Conservation (phyloP, 2,888 invertebrate genomes). For the Scaptomyza cyrtandrae region DNA sequence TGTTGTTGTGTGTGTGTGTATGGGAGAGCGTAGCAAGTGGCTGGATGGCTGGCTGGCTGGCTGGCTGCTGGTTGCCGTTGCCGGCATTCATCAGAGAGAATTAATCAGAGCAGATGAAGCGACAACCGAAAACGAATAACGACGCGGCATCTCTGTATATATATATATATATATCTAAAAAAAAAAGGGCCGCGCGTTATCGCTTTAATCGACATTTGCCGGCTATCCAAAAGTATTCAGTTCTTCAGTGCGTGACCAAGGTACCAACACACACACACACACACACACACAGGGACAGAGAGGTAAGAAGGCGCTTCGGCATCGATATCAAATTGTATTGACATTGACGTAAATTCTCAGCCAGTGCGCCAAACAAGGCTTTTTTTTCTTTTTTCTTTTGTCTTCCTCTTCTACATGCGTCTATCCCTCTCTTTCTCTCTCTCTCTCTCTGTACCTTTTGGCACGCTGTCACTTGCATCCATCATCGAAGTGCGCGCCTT, state of each 20-base stretch:
- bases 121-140: slow-evolving; percentile 73
- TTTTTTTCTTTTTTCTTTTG: not conserved
- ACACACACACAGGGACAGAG: slow-evolving; percentile 11
- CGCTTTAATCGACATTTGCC: slow-evolving; percentile 69
- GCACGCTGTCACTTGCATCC: slow-evolving; percentile 51
- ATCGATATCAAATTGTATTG: slow-evolving; percentile 60
- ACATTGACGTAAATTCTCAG: slow-evolving; percentile 59
- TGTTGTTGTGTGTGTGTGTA: not conserved
- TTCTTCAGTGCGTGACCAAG: slow-evolving; percentile 63
- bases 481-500: slow-evolving; percentile 61
- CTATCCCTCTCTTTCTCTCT: too few species aligned
- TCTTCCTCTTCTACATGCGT: not conserved
- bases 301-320: slow-evolving; percentile 58
- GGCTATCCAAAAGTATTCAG: slow-evolving; percentile 30
- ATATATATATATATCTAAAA: not conserved
- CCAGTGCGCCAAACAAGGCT: slow-evolving; percentile 1
- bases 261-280: slow-evolving; percentile 8
- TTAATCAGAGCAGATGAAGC: slow-evolving; percentile 77
- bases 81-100: slow-evolving; percentile 76
- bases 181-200: slow-evolving; percentile 59
- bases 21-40: slow-evolving; percentile 51
- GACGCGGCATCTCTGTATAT: slow-evolving; percentile 67
- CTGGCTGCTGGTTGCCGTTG: slow-evolving; percentile 13
- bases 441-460: not conserved
- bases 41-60: slow-evolving; percentile 8